Percentiles rank a stretch among this genome's conserved stretches.
phyloP scores from a whole-genome alignment of 2,888 invertebrate genomes.

The Caenorhabditis panamensis region DNA sequence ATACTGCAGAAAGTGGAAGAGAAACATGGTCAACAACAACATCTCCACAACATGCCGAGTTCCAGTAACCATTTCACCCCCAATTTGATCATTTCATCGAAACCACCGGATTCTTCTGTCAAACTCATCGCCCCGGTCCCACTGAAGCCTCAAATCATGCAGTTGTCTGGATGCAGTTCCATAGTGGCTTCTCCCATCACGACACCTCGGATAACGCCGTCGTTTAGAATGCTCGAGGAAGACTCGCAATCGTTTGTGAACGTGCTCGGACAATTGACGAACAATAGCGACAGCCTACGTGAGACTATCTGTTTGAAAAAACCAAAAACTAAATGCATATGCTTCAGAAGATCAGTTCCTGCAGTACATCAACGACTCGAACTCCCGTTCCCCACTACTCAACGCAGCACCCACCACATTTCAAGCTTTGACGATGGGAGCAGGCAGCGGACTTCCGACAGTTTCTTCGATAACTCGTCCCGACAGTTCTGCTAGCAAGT shows the following conservation, averaged over 20 bases:
- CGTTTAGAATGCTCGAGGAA: slow-evolving; percentile 56
- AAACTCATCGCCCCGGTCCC: slow-evolving; percentile 69
- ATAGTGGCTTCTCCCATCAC: slow-evolving; percentile 67
- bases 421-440: slow-evolving; percentile 34
- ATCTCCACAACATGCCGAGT: slow-evolving; percentile 14
- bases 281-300: slow-evolving; percentile 59
- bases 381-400: slow-evolving; percentile 64
- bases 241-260: slow-evolving; percentile 50
- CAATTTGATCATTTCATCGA: slow-evolving; percentile 30
- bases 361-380: slow-evolving; percentile 69
- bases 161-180: slow-evolving; percentile 64
- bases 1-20: slow-evolving; percentile 47
- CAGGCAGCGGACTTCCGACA: slow-evolving; percentile 23
- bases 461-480: slow-evolving; percentile 31
- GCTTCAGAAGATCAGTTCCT: slow-evolving; percentile 55
- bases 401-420: slow-evolving; percentile 16
- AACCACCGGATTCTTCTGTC: slow-evolving; percentile 30
- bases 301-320: slow-evolving; percentile 16
- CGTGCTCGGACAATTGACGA: slow-evolving; percentile 33
- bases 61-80: slow-evolving; percentile 23
- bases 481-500: slow-evolving; percentile 67
- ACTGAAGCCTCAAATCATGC: slow-evolving; percentile 64
- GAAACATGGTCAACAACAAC: slow-evolving; percentile 21
- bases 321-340: no score
- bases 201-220: slow-evolving; percentile 70